Evolutionary conservation across 2,888 invertebrate genomes (phyloP).

Genomic region (Dynastes grantii): DNA sequence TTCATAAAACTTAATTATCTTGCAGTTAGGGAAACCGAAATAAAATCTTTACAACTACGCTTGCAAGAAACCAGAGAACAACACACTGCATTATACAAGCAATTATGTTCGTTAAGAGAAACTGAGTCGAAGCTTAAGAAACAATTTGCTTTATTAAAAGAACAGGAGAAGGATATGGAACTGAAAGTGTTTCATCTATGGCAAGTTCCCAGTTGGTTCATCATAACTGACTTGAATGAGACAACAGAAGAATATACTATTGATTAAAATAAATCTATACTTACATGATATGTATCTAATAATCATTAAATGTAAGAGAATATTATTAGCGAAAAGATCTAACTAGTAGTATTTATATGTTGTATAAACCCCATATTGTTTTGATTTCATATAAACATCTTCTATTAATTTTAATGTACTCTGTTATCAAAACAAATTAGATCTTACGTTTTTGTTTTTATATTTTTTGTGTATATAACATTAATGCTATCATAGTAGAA

Average conservation of each 20-base stretch:
- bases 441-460: slow-evolving; percentile 5
- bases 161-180: slow-evolving; percentile 65
- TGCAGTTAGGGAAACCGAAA: slow-evolving; percentile 69
- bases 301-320: slow-evolving; percentile 2
- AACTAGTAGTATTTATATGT: slow-evolving; percentile 27
- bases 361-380: slow-evolving; percentile 23
- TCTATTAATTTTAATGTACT: slow-evolving; percentile 20
- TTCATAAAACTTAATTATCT: slow-evolving; percentile 23
- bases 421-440: slow-evolving; percentile 13
- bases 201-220: slow-evolving; percentile 69
- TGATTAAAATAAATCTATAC: slow-evolving; percentile 37
- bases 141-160: slow-evolving; percentile 63
- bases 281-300: slow-evolving; percentile 5
- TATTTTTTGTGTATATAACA: slow-evolving; percentile 32
- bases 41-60: slow-evolving; percentile 64
- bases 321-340: slow-evolving; percentile 13
- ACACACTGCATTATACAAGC: slow-evolving; percentile 64
- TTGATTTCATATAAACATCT: neutral
- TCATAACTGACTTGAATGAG: slow-evolving; percentile 58
- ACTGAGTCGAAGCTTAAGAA: slow-evolving; percentile 64
- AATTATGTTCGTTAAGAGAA: slow-evolving; percentile 65
- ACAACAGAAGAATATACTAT: slow-evolving; percentile 49
- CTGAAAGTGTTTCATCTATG: slow-evolving; percentile 65
- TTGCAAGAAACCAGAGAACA: slow-evolving; percentile 64
- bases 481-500: slow-evolving; percentile 13